Base-by-base conservation (phyloP, 2,888 invertebrate genomes). In the Orchestes rusci region DNA sequence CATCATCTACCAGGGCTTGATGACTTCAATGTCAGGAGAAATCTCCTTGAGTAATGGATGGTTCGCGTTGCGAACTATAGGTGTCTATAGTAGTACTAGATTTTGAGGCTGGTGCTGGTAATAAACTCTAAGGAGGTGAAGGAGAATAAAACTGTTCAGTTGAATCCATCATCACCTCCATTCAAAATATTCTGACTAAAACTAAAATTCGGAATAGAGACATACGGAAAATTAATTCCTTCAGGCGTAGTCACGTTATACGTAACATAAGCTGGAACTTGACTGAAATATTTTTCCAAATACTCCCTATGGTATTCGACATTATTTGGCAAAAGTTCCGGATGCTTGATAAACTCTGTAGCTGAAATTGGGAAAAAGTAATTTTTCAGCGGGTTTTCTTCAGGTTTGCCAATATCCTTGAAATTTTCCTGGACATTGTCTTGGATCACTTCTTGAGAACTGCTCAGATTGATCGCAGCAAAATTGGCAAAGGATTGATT, bases 241-340 rank as follows among this genome's bases (percentile, higher is more conserved):
- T 61, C 59, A 35, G 55, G 57, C 12, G 56, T 58, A 16, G 53
- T 55, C 3, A 62, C 51, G 45, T 59, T 58, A 37, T 59, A 52
- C 4, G 59, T 50, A 5, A 55, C 53, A 44, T 59, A 60, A 33
- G 59, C 56, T 3, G 59, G 56, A 39, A 58, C 51, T 19, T 52
- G 53, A 27, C 59, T 53, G 37, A 62, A 62, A 44, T 62, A 61
- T 32, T 62, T 59, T 13, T 53, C 45, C 16, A 62, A 59, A 38
- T 60, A 62, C 27, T 60, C 56, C 34, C 53, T 56, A 36, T 61
- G 60, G 39, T 60, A 61, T 4, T 59, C 53, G 4, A 51, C 43
- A 34, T 59, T 58, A 41, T 59, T 58, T 15, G 55, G 53, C 37
- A 57, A 59, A 27, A 62, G 48, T 37, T 57, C 58, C 1, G 57